A percentile compares a stretch with the other conserved stretches of the same genome.
phyloP scores from a whole-genome alignment of 2,888 invertebrate species.

The Gymnocheta viridis region DNA sequence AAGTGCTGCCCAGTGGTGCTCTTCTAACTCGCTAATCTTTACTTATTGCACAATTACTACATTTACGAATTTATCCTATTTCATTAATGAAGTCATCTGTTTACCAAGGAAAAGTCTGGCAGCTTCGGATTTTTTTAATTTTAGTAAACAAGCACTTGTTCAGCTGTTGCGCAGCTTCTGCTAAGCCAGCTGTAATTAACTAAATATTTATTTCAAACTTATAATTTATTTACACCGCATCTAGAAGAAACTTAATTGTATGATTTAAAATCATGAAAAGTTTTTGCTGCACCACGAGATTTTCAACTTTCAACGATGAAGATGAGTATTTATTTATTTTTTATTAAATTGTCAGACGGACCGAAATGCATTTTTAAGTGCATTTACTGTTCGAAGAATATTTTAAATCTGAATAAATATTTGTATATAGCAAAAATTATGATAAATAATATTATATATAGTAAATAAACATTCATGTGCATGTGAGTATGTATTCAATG shows the following conservation, averaged over 20 bases:
- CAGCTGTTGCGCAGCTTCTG: background rate
- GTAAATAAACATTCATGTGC: too few species aligned
- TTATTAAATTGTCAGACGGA: background rate
- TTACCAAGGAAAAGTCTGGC: background rate
- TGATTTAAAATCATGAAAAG: conserved; percentile 18
- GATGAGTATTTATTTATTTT: conserved; percentile 41
- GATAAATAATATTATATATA: too few species aligned
- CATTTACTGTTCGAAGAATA: background rate
- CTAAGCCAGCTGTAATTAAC: background rate
- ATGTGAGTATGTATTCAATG: background rate
- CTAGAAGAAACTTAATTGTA: background rate
- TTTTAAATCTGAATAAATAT: background rate
- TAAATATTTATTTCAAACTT: background rate
- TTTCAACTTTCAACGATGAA: background rate
- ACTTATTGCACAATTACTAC: too few species aligned
- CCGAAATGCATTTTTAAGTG: background rate
- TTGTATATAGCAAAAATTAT: background rate
- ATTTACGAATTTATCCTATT: too few species aligned
- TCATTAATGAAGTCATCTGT: background rate
- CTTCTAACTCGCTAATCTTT: too few species aligned
- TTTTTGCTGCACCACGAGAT: conserved; percentile 25
- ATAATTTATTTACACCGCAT: background rate
- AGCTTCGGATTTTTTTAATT: background rate
- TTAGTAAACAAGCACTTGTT: conserved; percentile 20
- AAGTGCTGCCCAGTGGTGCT: too few species aligned